Percentiles rank a stretch among this genome's conserved stretches.
These are phyloP conservation scores for Myanophis thanlyinensis DNA, from an alignment of 2,113 vertebrate genomes.

Conservation along the genomic window DNA sequence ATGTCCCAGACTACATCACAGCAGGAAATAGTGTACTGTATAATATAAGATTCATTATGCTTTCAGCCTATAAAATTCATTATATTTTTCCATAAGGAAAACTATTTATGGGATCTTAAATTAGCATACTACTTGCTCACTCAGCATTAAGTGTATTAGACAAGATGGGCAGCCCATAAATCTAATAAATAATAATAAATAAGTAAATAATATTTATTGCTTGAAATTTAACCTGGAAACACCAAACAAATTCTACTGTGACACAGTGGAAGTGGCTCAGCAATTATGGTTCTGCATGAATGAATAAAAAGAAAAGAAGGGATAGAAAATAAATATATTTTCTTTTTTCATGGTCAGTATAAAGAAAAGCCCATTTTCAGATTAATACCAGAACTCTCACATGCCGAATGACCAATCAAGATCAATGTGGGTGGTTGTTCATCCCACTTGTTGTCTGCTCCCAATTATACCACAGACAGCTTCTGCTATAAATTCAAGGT, in stretches of 20 bases:
- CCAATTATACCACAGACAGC: neutral
- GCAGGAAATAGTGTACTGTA: neutral
- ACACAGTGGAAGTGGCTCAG: neutral
- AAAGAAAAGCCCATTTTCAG: neutral
- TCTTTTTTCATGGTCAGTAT: neutral
- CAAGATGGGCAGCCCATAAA: neutral
- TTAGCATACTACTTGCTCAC: neutral
- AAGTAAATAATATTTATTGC: neutral
- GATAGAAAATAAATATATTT: neutral
- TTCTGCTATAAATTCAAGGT: neutral
- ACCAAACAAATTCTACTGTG: neutral
- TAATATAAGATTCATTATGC: neutral
- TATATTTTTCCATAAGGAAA: neutral
- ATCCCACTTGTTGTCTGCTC: neutral
- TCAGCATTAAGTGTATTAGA: neutral
- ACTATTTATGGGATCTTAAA: neutral
- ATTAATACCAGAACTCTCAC: neutral
- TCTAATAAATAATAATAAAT: neutral
- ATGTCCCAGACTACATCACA: neutral
- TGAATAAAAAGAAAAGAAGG: neutral
- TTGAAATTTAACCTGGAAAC: neutral
- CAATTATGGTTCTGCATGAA: neutral
- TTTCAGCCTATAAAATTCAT: no score
- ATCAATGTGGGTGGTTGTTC: neutral
- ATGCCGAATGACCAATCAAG: neutral